A percentile compares a stretch with the other conserved stretches of the same genome.
phyloP scores from a whole-genome alignment of 2,888 invertebrate species.

The Agelastica alni region DNA sequence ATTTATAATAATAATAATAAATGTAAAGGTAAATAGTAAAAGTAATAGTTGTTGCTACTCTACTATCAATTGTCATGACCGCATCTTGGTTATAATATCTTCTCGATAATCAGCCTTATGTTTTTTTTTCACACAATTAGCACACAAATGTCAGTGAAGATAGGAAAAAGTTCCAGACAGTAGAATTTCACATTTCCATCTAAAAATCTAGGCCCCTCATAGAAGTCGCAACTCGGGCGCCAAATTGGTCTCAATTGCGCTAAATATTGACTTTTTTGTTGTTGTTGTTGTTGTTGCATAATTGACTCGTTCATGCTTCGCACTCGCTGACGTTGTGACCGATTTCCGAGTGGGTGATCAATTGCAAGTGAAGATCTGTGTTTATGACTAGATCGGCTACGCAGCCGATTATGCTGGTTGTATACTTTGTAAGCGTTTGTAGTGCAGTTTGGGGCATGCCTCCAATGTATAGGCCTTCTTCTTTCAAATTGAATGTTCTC shows the following conservation, averaged over 20 bases:
- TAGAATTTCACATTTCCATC: slow-evolving; percentile 25
- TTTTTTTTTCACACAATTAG: slow-evolving; percentile 47
- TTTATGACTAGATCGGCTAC: slow-evolving; percentile 66
- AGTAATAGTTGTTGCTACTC: slow-evolving; percentile 22
- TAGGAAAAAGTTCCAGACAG: slow-evolving; percentile 27
- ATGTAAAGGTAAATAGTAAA: too few species aligned
- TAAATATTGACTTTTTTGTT: slow-evolving; percentile 37
- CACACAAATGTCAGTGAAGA: slow-evolving; percentile 40
- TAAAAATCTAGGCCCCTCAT: slow-evolving; percentile 33
- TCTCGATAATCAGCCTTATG: slow-evolving; percentile 52
- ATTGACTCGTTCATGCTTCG: slow-evolving; percentile 42
- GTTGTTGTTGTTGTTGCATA: too few species aligned
- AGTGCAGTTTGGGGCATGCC: slow-evolving; percentile 53
- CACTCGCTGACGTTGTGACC: slow-evolving; percentile 58
- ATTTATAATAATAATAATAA: too few species aligned
- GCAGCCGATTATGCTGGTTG: slow-evolving; percentile 64
- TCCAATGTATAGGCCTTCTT: slow-evolving; percentile 88
- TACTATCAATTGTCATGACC: slow-evolving; percentile 32
- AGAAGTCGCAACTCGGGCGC: slow-evolving; percentile 10
- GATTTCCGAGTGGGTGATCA: slow-evolving; percentile 58
- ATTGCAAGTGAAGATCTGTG: slow-evolving; percentile 62
- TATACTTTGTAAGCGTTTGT: slow-evolving; percentile 57
- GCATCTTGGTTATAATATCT: slow-evolving; percentile 35
- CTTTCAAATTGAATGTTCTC: slow-evolving; percentile 66
- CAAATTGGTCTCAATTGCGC: slow-evolving; percentile 31